Evolutionary conservation across 2,888 invertebrate species (phyloP), one percentile per base, ranked within the genome.

Genomic region (Tipula unca): DNA sequence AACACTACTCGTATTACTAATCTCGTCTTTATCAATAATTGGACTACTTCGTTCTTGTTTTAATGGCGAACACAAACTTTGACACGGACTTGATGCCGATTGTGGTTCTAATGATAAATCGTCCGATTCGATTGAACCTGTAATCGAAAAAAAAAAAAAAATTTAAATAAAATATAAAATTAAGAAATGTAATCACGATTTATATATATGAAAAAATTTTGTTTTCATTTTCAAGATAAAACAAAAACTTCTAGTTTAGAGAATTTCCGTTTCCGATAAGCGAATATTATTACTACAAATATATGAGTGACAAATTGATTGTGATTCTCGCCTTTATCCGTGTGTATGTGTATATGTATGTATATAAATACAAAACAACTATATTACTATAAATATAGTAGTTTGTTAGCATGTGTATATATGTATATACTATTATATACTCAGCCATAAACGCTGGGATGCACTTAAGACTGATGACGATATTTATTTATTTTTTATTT

Each of bases 121-220:
- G 90, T 96, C 96, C 88, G 95, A 94, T 89, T 95, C 94, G 90
- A 96, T 92, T 88, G 95, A 94, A 92, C 96, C 96, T 96, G 92
- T 48, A 93, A 91, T 86, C 87, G 5, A 84, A 84, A 84, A 84
- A 84, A 84, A n/a, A 48, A 48, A 48, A 48, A n/a, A 17, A 32
- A 48, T 36, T 36, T 36, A 10, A 5, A 13, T 8, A 69, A 69
- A 8, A 32, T 3, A 32, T 3, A 32, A 32, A 32, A 32, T 69
- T 69, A 25, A 69, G 69, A 69, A 25, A 25, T 69, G 8, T 69
- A 69, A 69, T 48, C 48, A 17, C 48, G 17, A 32, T 32, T 32
- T 32, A 32, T 3, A 48, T 48, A 48, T 69, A 25, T 6, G n/a
- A n/a, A n/a, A n/a, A 69, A 69, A 25, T 69, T 69, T 69, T 69